Base-by-base conservation (phyloP, 2,797 vertebrate species). In the Pseudocheirus occidentalis region DNA sequence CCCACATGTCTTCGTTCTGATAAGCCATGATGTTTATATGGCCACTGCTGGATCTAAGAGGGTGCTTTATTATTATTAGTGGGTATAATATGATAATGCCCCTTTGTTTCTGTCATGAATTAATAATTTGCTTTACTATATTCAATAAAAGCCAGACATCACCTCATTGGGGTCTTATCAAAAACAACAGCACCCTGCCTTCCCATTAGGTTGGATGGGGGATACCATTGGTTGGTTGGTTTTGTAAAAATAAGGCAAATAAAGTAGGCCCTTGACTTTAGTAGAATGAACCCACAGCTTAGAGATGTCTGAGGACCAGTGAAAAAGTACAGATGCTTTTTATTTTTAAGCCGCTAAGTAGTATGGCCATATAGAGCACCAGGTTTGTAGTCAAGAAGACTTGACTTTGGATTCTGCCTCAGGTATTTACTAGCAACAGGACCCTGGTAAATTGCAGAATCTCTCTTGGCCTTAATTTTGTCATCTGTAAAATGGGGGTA, bases 91-190 rank as follows among this genome's bases (percentile, higher is more conserved):
- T 46, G 56, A 9, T 34, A 91, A 73, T 54, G 6, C 24, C 53
- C n/a, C 50, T 90, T 81, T 40, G 54, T 56, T 50, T n/a, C n/a
- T 18, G n/a, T 1, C 27, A 40, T 55, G 24, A 93, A 34, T 53
- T 27, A 95, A 95, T 92, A 21, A 31, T 94, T 90, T 50, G 58
- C 57, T 95, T 55, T 56, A 55, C 7, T 92, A 52, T 94, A n/a
- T 95, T 95, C 90, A 96, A 93, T 92, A 91, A 96, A 95, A 97
- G 54, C 59, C 46, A 94, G 90, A 95, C 91, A 57, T 95, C 34
- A 93, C 18, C 28, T 92, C 54, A 29, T 18, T 73, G 13, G 55
- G 66, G 52, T 97, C 54, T 73, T 90, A 93, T 52, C 93, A 97
- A 95, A 52, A 96, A 16, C 5, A 1, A 24, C 1, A 14, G 5